A percentile compares a stretch with the other conserved stretches of the same genome.
These are phyloP conservation scores for Laterallus jamaicensis DNA, from an alignment of 2,113 vertebrate species.

Conservation along the genomic window DNA sequence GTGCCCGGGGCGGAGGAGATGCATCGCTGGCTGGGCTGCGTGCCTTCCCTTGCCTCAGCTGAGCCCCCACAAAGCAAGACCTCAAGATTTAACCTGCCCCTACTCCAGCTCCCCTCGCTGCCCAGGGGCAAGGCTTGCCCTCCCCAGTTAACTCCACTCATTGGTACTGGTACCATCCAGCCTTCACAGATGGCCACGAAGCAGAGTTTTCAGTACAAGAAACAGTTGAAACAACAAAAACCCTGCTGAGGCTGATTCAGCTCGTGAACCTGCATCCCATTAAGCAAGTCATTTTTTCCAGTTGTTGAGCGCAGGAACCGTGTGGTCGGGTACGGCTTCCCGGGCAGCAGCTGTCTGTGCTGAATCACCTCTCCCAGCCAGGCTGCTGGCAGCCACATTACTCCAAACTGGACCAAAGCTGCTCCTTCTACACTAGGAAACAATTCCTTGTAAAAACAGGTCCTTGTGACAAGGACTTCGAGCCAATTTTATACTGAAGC, in stretches of 20 bases:
- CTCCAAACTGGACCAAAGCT: not conserved
- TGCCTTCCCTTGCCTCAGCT: accelerated
- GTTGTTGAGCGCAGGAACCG: not conserved
- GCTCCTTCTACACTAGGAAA: not conserved
- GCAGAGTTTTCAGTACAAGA: not conserved
- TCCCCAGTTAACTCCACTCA: not conserved
- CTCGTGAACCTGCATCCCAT: conserved; percentile 45
- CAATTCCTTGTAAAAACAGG: not conserved
- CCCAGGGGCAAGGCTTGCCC: not conserved
- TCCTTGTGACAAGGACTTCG: not conserved
- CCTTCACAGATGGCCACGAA: not conserved
- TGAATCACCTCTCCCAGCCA: conserved; percentile 16
- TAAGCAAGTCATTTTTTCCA: conserved; percentile 54
- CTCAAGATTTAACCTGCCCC: not conserved
- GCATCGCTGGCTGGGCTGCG: not conserved
- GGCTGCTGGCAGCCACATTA: not conserved
- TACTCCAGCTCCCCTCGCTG: not conserved
- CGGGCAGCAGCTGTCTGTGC: not conserved
- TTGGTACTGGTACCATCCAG: not conserved
- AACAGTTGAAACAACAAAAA: conserved; percentile 55
- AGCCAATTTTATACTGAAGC: not conserved
- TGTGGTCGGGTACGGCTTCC: not conserved
- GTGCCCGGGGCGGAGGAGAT: not conserved
- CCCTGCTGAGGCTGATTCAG: conserved; percentile 8
- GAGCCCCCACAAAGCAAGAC: accelerated